Percentiles rank a stretch among this genome's conserved stretches.
Conservation (phyloP, 2,888 invertebrate genomes). For the Tethea ocularis region DNA sequence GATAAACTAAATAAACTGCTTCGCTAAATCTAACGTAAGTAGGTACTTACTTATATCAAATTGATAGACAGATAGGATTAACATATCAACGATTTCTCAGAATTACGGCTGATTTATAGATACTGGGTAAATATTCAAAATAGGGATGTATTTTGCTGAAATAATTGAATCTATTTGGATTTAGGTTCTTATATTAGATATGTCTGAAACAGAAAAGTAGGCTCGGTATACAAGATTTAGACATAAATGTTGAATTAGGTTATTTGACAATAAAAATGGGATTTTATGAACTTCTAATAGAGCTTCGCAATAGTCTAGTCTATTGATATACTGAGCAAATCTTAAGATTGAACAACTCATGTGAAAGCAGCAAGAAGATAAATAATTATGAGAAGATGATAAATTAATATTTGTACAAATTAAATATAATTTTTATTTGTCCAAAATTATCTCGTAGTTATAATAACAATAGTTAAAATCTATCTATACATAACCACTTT, state of each 20-base stretch:
- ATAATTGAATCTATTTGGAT: neutral
- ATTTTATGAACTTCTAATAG: too few relatives aligned
- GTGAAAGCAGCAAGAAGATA: too few relatives aligned
- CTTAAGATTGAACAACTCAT: too few relatives aligned
- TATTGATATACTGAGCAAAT: too few relatives aligned
- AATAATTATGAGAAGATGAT: too few relatives aligned
- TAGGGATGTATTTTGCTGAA: neutral
- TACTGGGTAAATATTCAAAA: neutral
- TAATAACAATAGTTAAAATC: neutral
- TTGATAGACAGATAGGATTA: neutral
- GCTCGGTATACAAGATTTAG: neutral
- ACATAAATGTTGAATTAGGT: too few relatives aligned
- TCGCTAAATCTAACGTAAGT: neutral
- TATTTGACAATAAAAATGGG: too few relatives aligned
- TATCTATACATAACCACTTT: neutral
- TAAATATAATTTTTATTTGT: too few relatives aligned
- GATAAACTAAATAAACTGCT: neutral
- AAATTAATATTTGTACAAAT: too few relatives aligned
- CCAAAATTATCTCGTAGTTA: neutral
- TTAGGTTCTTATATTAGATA: neutral
- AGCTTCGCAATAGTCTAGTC: too few relatives aligned
- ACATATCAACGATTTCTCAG: constrained; percentile 1
- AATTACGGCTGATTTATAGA: neutral
- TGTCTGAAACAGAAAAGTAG: neutral
- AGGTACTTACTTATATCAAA: neutral